Conservation (phyloP, 2,888 invertebrate species). For the Torymus aiolomorphi region DNA sequence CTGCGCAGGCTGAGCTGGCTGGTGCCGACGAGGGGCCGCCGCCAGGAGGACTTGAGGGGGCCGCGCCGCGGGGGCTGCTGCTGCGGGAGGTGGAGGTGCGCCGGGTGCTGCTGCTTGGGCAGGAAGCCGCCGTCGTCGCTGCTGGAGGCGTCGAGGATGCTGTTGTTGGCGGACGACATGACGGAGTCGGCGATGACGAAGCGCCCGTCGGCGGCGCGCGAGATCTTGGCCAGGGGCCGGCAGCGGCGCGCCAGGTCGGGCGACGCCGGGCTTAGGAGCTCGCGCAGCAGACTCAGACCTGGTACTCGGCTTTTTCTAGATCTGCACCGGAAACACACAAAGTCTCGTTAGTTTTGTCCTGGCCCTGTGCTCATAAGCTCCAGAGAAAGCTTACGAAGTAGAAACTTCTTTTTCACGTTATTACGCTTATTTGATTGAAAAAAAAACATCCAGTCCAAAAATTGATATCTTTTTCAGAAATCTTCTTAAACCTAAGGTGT, state of each 20-base stretch:
- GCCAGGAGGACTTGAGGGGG: constrained; percentile 80
- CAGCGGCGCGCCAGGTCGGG: constrained; percentile 72
- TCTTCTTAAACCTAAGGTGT: too few species aligned
- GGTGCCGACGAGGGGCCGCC: constrained; percentile 81
- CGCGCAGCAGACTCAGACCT: constrained; percentile 87
- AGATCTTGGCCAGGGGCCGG: constrained; percentile 81
- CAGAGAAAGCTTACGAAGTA: constrained; percentile 24
- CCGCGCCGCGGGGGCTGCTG: constrained; percentile 76
- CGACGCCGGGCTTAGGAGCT: constrained; percentile 78
- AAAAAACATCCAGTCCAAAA: too few species aligned
- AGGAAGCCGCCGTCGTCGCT: constrained; percentile 92
- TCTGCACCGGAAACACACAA: constrained; percentile 77
- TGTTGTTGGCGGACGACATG: constrained; percentile 78
- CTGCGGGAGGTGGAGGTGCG: constrained; percentile 86
- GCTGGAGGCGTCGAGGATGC: constrained; percentile 80
- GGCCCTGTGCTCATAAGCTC: background rate
- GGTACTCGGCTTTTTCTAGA: constrained; percentile 96
- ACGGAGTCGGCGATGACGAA: constrained; percentile 81
- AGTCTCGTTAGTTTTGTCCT: constrained; percentile 21
- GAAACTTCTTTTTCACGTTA: background rate
- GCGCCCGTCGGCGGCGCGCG: constrained; percentile 85
- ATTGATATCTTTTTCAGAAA: background rate
- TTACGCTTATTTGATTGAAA: background rate
- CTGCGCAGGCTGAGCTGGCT: constrained; percentile 83
- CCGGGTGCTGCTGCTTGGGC: constrained; percentile 77